Evolutionary conservation across 2,113 vertebrate genomes (phyloP), one percentile per base, ranked within the genome.

Genomic region (Microcebus lehilahytsara): DNA sequence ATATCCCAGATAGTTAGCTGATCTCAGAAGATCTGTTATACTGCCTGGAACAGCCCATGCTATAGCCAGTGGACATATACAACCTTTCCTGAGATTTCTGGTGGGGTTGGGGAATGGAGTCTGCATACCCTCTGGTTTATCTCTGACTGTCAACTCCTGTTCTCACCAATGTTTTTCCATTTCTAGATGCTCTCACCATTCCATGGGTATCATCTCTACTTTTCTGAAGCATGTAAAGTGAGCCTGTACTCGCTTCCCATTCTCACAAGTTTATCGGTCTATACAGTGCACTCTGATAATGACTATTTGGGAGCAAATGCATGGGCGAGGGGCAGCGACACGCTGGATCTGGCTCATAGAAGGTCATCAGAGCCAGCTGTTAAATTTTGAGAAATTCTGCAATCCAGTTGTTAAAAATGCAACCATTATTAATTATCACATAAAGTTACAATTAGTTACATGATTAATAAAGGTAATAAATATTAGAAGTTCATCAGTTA

Each of bases 81-180:
- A 27, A 22, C 19, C 40, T 80, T 75, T 75, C 37, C 42, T 8
- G 42, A 88, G 42, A 75, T 88, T 86, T 77, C 46, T 75, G 32
- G 25, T 22, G 17, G 81, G n/a, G 16, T 0, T 30, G 10, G 4
- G 8, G 0, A 0, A 7, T 25, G 37, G 16, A 19, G 1, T 40
- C 6, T 22, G 84, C 10, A 58, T 0, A 84, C 30, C 8, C 32
- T 56, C n/a, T 13, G 20, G 40, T 53, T 90, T n/a, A 46, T 27
- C 49, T 85, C n/a, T 16, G 75, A 3, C 27, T 60, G 42, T 94
- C 6, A 64, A 64, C n/a, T 67, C 14, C 72, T 60, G 30, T 46
- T 71, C 88, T 46, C 20, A 58, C 11, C 56, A 40, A 34, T 11
- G 42, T 30, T 62, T 16, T 25, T 58, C 22, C 30, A n/a, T 62